Evolutionary conservation across 2,797 vertebrate genomes (phyloP), one percentile per base, ranked within the genome.

Genomic region (Rhinoraja longicauda): DNA sequence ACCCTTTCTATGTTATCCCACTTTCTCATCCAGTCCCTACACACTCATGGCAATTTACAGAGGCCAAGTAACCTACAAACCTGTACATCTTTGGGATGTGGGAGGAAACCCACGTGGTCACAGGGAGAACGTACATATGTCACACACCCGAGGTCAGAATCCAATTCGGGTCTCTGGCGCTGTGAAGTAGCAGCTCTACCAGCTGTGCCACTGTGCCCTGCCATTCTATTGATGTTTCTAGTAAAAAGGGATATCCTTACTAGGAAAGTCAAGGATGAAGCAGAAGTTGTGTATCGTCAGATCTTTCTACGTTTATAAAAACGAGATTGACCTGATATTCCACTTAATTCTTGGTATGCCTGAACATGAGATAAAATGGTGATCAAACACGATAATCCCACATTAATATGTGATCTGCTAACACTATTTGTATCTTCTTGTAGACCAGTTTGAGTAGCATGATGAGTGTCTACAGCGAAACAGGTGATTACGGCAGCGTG

Each of bases 401-500:
- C 45, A 45, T 19, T 45, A 72, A 73, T 91, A 45, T 45, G 7
- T 91, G n/a, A 70, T 45, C 64, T 53, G 1, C 53, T 92, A 21
- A 92, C 39, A n/a, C 70, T 91, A 26, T 88, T 93, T 94, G 90
- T 57, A 94, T 26, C 94, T 93, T 94, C n/a, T 95, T 96, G 84
- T 96, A 99, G 99, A 98, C 97, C n/a, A 99, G 99, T 94, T 97
- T 99, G 93, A 98, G 98, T 96, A 99, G 99, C 95, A 98, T 97
- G 97, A 97, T 97, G 96, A 99, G 98, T 93, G 97, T 99, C 93
- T 99, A 99, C 94, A 99, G 99, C 94, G 99, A 99, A 96, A 98
- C 98, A 0, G 98, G 99, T 94, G 98, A 99, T 97, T 99, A 99
- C 95, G 98, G 98, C 94, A 98, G 98, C 75, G 96, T 98, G 95